Percentiles rank a stretch among this genome's conserved stretches.
Evolutionary conservation across 2,113 vertebrate species (phyloP).

Genomic region (Seriola aureovittata): DNA sequence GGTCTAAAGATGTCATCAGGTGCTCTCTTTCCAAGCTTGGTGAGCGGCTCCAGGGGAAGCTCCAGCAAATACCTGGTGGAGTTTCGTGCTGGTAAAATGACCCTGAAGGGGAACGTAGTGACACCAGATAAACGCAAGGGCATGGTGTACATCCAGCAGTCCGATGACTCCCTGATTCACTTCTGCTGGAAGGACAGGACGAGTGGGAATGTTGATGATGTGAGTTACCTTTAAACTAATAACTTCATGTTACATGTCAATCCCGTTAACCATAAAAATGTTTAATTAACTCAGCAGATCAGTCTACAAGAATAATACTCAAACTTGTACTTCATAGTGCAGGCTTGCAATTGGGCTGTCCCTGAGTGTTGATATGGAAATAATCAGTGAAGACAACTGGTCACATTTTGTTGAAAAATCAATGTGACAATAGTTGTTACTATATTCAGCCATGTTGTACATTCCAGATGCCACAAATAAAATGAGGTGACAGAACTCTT

Average conservation of each 20-base stretch:
- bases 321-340: no score
- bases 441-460: background rate
- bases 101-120: conserved; percentile 93
- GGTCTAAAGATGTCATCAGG: conserved; percentile 90
- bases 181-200: conserved; percentile 99
- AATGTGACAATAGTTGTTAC: background rate
- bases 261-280: no score
- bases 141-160: conserved; percentile 95
- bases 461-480: no score
- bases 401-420: background rate
- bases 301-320: no score
- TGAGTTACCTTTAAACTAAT: conserved; percentile 78
- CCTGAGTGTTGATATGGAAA: no score
- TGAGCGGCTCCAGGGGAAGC: conserved; percentile 92
- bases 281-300: no score
- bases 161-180: conserved; percentile 96
- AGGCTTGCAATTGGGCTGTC: no score
- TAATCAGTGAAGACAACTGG: no score
- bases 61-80: conserved; percentile 97
- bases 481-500: no score
- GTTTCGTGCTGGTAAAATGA: conserved; percentile 98
- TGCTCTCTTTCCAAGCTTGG: conserved; percentile 95
- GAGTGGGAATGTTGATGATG: conserved; percentile 92
- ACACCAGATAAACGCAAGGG: conserved; percentile 98
- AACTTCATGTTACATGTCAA: no score